Base-by-base conservation (phyloP, 2,888 invertebrate genomes). In the Pilophorus perplexus region DNA sequence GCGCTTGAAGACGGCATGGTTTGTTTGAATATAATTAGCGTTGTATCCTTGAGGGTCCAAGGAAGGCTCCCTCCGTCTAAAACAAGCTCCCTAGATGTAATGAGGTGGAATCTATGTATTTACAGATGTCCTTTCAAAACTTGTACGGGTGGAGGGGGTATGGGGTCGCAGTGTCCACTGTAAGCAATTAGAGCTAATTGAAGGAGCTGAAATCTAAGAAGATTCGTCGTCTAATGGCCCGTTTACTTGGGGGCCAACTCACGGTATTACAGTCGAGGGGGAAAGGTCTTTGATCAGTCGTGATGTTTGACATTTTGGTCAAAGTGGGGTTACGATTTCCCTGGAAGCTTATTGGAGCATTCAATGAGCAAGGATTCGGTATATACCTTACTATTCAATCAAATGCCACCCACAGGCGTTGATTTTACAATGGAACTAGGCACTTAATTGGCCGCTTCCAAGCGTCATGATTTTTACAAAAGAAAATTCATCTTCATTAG, bases 1-100 rank as follows among this genome's bases (percentile, higher is more conserved):
- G 4, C 2, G 22, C 25, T 1, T 12, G 28, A 3, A 23, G 28
- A 2, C 18, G 27, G 40, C 2, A 33, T 18, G 62, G 62, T 46
- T 62, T 62, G 62, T 62, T 62, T 62, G 62, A 46, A 62, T 62
- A 62, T 62, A 62, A 62, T 62, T 62, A 62, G 62, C 33, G 10
- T 25, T 16, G 59, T n/a, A 22, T 28, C 46, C 14, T 16, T 23
- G 6, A 46, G 46, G 18, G 12, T 1, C 62, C 62, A 28, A n/a
- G n/a, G n/a, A n/a, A n/a, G n/a, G n/a, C n/a, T n/a, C n/a, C n/a
- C n/a, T n/a, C n/a, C n/a, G n/a, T n/a, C n/a, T n/a, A n/a, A n/a
- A 46, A 25, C 46, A 18, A 60, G 3, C 27, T 16, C 22, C n/a
- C 57, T 44, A 46, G 46, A 60, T 46, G 62, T 40, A 62, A 46